Evolutionary conservation across 2,797 vertebrate genomes (phyloP).

Genomic region (Pteronotus mesoamericanus): DNA sequence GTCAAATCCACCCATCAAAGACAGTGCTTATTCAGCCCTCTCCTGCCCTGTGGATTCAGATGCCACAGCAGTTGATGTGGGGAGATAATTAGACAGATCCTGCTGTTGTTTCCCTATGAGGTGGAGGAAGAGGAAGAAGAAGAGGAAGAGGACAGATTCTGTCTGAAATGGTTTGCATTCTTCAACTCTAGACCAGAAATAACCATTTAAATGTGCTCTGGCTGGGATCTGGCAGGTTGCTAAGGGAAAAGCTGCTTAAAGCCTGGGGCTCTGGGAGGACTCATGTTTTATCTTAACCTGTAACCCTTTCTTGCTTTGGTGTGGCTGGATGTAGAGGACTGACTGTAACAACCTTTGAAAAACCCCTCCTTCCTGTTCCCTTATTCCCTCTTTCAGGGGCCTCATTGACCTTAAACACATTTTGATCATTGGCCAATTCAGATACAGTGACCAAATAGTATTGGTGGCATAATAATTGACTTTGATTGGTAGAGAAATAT

Average conservation of each 20-base stretch:
- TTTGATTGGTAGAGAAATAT: not conserved
- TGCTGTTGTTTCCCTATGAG: constrained; percentile 42
- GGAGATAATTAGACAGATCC: constrained; percentile 49
- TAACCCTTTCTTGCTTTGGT: not conserved
- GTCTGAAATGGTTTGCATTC: not conserved
- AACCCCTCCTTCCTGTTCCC: not conserved
- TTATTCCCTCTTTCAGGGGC: not conserved
- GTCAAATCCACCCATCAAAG: not conserved
- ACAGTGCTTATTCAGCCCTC: not conserved
- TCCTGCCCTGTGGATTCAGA: not conserved
- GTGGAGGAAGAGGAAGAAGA: not conserved
- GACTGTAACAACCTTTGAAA: not conserved
- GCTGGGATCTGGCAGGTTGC: not conserved
- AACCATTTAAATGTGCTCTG: not conserved
- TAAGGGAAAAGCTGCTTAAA: not conserved
- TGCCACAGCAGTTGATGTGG: not conserved
- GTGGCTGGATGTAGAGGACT: not conserved
- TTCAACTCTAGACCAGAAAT: not conserved
- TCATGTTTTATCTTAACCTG: not conserved
- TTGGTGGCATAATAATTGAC: not conserved
- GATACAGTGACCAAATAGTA: not conserved
- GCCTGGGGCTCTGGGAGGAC: not conserved
- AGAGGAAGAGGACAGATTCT: not conserved
- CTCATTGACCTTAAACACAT: not conserved
- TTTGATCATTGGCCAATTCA: not conserved